Percentiles rank a stretch among this genome's conserved stretches.
These are phyloP conservation scores for Drosophila orosa DNA, from an alignment of 1,140 invertebrate genomes.

Conservation along the genomic window DNA sequence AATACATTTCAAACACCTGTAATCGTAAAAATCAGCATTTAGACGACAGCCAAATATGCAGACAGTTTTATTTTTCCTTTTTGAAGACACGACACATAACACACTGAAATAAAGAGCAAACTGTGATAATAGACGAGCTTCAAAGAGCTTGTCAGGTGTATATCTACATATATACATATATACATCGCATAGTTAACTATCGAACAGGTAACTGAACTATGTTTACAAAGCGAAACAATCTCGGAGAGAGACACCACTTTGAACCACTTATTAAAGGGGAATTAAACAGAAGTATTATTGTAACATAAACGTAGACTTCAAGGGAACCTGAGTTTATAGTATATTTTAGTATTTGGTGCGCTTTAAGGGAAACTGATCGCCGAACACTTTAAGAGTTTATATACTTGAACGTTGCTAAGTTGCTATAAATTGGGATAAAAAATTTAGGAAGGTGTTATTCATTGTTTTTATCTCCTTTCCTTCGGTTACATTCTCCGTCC, in stretches of 20 bases:
- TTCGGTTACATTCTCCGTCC: too few species aligned
- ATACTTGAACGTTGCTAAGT: neutral
- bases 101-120: constrained; percentile 35
- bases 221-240: constrained; percentile 17
- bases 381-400: neutral
- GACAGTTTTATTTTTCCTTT: constrained; percentile 3
- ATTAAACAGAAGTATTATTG: constrained; percentile 12
- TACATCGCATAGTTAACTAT: constrained; percentile 7
- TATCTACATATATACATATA: constrained; percentile 5
- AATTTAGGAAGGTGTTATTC: neutral
- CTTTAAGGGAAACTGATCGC: constrained; percentile 14
- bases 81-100: constrained; percentile 12
- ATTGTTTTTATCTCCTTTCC: neutral
- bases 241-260: neutral
- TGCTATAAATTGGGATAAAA: neutral
- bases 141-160: constrained; percentile 25
- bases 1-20: constrained; percentile 63
- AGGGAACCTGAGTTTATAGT: constrained; percentile 14
- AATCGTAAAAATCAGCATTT: constrained; percentile 43
- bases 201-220: constrained; percentile 43
- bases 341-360: neutral
- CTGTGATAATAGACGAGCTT: constrained; percentile 18
- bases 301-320: constrained; percentile 9
- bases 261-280: constrained; percentile 8
- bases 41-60: constrained; percentile 22